phyloP scores from a whole-genome alignment of 1,140 invertebrate species.

The Caenorhabditis briggsae region DNA sequence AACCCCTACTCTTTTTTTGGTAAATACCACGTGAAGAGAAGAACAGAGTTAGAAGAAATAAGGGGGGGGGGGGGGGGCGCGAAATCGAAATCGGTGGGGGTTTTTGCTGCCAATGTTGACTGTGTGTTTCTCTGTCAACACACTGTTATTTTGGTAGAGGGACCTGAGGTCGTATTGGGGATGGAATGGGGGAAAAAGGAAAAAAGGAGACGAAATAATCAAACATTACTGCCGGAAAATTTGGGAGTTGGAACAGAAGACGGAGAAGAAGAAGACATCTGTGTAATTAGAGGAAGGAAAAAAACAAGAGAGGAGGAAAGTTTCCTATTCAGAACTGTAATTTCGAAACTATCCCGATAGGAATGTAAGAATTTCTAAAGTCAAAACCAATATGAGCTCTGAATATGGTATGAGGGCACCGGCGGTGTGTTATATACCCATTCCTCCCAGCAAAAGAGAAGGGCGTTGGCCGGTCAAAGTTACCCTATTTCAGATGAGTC shows the following conservation, averaged over 20 bases:
- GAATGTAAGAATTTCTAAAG: neutral
- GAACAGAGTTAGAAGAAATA: constrained; percentile 47
- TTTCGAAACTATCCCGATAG: neutral
- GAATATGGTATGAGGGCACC: constrained; percentile 12
- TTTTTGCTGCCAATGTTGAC: constrained; percentile 38
- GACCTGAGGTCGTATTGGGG: constrained; percentile 1
- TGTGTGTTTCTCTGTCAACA: constrained; percentile 47
- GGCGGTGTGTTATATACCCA: constrained; percentile 2
- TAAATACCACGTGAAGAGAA: constrained; percentile 52
- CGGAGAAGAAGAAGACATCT: neutral
- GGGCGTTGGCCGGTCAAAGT: constrained; percentile 54
- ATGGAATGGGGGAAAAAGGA: neutral
- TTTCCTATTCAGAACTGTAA: neutral
- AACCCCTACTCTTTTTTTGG: constrained; percentile 22
- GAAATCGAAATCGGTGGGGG: constrained; percentile 8
- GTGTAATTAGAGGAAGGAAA: constrained; percentile 3
- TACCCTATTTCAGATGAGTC: constrained; percentile 55
- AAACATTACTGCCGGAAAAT: constrained; percentile 14
- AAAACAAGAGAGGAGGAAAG: neutral
- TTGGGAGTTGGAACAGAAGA: neutral
- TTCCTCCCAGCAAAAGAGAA: constrained; percentile 16
- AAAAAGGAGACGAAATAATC: constrained; percentile 14
- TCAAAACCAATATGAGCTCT: neutral
- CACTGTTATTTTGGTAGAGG: constrained; percentile 43
- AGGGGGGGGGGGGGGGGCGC: neutral